Evolutionary conservation across 2,797 vertebrate species (phyloP).

Genomic region (Mallotus villosus): DNA sequence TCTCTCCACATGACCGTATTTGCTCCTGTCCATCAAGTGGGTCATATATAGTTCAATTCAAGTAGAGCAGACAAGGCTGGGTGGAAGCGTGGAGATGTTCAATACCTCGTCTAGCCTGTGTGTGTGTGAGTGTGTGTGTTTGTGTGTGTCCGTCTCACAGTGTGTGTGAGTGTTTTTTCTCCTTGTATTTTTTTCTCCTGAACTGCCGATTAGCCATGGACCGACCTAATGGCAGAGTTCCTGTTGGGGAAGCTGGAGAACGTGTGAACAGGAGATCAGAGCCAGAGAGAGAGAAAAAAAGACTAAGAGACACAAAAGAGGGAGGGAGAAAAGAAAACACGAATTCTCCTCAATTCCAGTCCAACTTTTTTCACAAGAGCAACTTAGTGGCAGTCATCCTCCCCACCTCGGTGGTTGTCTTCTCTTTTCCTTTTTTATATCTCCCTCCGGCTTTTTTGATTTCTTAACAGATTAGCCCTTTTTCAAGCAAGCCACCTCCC

Average conservation of each 20-base stretch:
- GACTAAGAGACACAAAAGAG: slow-evolving; percentile 1
- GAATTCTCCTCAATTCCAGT: slow-evolving; percentile 37
- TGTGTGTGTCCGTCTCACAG: background rate
- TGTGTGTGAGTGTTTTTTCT: slow-evolving; percentile 6
- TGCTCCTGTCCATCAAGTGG: slow-evolving; percentile 82
- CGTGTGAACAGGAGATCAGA: slow-evolving; percentile 34
- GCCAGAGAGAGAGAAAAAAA: slow-evolving; percentile 2
- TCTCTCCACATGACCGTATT: slow-evolving; percentile 76
- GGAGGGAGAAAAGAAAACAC: slow-evolving; percentile 18
- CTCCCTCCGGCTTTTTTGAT: slow-evolving; percentile 11
- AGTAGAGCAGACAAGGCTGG: slow-evolving; percentile 73
- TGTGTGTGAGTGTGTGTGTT: background rate
- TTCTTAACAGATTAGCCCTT: slow-evolving; percentile 64
- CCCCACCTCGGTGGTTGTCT: background rate
- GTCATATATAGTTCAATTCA: slow-evolving; percentile 86
- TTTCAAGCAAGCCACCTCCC: slow-evolving; percentile 42
- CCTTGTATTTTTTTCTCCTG: background rate
- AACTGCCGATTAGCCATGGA: slow-evolving; percentile 43
- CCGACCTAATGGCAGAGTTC: slow-evolving; percentile 49
- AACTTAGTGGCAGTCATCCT: background rate
- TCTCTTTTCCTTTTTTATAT: background rate
- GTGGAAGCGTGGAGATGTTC: slow-evolving; percentile 67
- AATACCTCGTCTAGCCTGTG: slow-evolving; percentile 59
- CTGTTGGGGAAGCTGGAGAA: slow-evolving; percentile 47
- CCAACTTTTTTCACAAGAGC: slow-evolving; percentile 33